Conservation (phyloP, 2,888 invertebrate species). For the Aspidiotus destructor region DNA sequence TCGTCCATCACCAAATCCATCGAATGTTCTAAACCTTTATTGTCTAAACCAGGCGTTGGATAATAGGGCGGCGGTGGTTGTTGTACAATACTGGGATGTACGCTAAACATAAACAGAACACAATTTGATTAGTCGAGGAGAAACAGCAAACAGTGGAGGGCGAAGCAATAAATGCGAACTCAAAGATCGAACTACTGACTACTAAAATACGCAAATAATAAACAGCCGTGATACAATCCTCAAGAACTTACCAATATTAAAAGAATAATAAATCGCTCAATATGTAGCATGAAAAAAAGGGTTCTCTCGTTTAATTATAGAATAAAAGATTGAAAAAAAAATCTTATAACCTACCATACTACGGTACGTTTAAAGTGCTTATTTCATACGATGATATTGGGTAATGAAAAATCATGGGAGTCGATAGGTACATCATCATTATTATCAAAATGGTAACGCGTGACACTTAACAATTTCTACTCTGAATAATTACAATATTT, state of each 20-base stretch:
- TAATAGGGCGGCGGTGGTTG: slow-evolving; percentile 83
- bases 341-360: no score
- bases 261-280: slow-evolving; percentile 27
- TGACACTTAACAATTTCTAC: no score
- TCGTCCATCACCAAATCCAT: slow-evolving; percentile 79
- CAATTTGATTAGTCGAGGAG: slow-evolving; percentile 9
- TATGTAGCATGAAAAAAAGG: slow-evolving; percentile 24
- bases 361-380: no score
- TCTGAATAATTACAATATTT: no score
- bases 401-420: no score
- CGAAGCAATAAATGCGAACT: background rate
- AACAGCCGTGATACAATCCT: background rate
- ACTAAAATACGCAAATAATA: background rate
- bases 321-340: no score
- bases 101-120: slow-evolving; percentile 41
- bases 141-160: background rate
- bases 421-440: no score
- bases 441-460: no score
- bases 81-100: slow-evolving; percentile 71
- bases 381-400: no score
- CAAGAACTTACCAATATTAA: slow-evolving; percentile 17
- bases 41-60: slow-evolving; percentile 82
- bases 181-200: background rate
- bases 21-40: slow-evolving; percentile 82
- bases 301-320: no score